phyloP scores from a whole-genome alignment of 2,888 invertebrate genomes.

The Sarcophaga variegata region DNA sequence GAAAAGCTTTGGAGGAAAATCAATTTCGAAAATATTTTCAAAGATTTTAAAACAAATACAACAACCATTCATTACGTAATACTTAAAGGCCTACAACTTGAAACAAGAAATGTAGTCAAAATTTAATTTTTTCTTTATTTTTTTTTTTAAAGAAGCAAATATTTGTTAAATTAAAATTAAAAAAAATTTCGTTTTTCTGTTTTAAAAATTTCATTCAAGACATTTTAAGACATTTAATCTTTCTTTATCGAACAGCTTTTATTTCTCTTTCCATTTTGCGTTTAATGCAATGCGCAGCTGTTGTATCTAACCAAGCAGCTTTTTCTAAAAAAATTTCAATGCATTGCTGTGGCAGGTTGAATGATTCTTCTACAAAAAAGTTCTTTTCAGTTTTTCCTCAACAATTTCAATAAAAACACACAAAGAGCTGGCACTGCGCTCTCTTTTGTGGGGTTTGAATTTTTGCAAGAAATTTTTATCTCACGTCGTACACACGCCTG shows the following conservation, averaged over 20 bases:
- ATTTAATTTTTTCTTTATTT: too few species aligned
- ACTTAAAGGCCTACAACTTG: too few species aligned
- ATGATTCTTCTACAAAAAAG: conserved; percentile 39
- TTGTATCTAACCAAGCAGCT: background rate
- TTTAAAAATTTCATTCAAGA: background rate
- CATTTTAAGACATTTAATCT: conserved; percentile 22
- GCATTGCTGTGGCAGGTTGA: conserved; percentile 31
- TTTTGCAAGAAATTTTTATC: conserved; percentile 34
- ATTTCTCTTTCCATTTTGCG: background rate
- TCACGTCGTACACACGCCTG: background rate
- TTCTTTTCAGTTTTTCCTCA: conserved; percentile 45
- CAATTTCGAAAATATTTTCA: background rate
- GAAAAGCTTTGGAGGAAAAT: background rate
- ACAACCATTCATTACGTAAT: background rate
- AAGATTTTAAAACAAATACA: background rate
- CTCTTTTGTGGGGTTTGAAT: background rate
- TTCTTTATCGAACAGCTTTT: conserved; percentile 28
- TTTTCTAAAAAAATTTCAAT: conserved; percentile 18
- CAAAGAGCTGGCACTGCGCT: background rate
- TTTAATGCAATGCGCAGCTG: conserved; percentile 35
- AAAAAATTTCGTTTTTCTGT: background rate
- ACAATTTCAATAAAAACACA: conserved; percentile 27
- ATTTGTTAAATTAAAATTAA: too few species aligned
- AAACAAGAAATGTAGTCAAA: too few species aligned
- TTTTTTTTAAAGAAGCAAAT: too few species aligned